These are phyloP conservation scores for Gallinago paraguaiae DNA, from an alignment of 2,113 vertebrate species.

Conservation along the genomic window DNA sequence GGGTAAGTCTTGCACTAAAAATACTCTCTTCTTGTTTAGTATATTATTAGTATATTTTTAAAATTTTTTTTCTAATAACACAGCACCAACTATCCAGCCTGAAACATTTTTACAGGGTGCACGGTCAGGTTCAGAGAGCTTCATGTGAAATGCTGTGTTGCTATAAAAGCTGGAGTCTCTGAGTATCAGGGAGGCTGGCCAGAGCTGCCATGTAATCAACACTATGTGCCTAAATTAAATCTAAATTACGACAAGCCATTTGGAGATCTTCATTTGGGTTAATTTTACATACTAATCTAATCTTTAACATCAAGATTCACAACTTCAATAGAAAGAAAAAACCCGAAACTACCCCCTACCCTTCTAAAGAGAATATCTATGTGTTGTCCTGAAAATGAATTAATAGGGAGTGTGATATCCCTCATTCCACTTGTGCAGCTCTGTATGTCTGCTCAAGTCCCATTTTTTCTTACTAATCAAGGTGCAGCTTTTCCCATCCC, in stretches of 20 bases:
- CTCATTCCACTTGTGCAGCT: not conserved
- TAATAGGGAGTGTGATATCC: not conserved
- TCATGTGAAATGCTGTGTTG: not conserved
- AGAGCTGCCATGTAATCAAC: not conserved
- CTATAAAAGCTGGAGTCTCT: not conserved
- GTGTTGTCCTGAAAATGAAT: not conserved
- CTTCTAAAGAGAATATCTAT: not conserved
- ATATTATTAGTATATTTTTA: not conserved
- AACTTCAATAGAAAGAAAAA: not conserved
- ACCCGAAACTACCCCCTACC: fast-evolving
- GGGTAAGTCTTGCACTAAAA: not conserved
- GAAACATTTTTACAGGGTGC: not conserved
- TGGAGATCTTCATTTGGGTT: not conserved
- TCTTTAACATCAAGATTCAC: not conserved
- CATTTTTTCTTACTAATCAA: not conserved
- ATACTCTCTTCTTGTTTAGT: not conserved
- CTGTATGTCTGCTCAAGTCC: not conserved
- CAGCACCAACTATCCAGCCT: not conserved
- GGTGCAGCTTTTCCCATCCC: not conserved
- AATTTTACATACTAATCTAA: not conserved
- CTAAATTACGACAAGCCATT: not conserved
- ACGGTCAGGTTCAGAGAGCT: not conserved
- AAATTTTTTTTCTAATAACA: not conserved
- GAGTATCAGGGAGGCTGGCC: not conserved
- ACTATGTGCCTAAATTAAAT: not conserved